These are phyloP conservation scores for Macrocentrus cingulum DNA, from an alignment of 1,140 invertebrate species.

Conservation along the genomic window DNA sequence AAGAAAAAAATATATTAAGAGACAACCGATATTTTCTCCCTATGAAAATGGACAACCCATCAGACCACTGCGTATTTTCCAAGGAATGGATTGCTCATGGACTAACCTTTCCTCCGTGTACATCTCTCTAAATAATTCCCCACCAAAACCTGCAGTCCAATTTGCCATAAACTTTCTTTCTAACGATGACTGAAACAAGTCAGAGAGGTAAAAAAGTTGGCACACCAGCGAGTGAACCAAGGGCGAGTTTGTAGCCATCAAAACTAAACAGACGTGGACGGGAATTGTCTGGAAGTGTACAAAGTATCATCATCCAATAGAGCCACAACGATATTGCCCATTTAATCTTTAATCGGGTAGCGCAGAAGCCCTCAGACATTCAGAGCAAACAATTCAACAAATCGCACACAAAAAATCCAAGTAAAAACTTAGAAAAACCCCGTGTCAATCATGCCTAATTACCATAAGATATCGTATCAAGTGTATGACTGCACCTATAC, in stretches of 20 bases:
- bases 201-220: background rate
- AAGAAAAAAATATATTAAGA: no score
- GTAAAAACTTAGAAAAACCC: no score
- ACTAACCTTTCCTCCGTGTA: background rate
- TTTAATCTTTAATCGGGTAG: constrained; percentile 6
- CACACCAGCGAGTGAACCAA: no score
- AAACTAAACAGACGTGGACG: constrained; percentile 10
- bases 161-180: constrained; percentile 12
- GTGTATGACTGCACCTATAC: no score
- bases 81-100: background rate
- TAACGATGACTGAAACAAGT: constrained; percentile 8
- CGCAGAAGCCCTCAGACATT: background rate
- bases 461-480: no score
- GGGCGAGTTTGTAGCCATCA: constrained; percentile 19
- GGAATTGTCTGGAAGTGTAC: constrained; percentile 11
- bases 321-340: constrained; percentile 2
- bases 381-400: background rate
- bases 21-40: no score
- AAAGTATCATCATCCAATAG: background rate
- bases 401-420: constrained; percentile 12
- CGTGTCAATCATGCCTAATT: no score
- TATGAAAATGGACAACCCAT: constrained; percentile 5
- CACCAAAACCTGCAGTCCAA: constrained; percentile 2
- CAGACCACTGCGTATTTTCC: background rate
- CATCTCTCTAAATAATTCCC: constrained; percentile 5